Evolutionary conservation across 2,797 vertebrate species (phyloP).

Genomic region (Chelmon rostratus): DNA sequence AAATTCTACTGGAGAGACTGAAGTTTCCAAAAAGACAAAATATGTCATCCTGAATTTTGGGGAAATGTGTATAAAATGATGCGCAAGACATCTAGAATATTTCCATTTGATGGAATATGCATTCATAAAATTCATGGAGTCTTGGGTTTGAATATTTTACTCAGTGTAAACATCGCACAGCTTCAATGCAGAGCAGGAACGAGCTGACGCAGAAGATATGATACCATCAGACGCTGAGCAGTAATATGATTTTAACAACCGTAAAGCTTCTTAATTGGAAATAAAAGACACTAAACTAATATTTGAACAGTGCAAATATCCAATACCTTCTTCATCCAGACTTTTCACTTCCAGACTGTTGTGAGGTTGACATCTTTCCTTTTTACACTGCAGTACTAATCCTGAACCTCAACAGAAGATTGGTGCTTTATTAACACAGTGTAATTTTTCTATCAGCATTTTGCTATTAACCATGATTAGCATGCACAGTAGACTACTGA

Average conservation of each 20-base stretch:
- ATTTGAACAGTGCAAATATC: slow-evolving; percentile 20
- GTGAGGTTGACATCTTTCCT: not conserved
- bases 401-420: not conserved
- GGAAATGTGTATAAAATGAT: slow-evolving; percentile 30
- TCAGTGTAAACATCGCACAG: slow-evolving; percentile 30
- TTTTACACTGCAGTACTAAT: slow-evolving; percentile 11
- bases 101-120: slow-evolving; percentile 24
- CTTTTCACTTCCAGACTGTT: slow-evolving; percentile 14
- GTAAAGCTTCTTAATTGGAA: not conserved
- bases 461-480: slow-evolving; percentile 68
- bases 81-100: not conserved
- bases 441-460: slow-evolving; percentile 58
- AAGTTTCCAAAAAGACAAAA: slow-evolving; percentile 11
- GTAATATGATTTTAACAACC: not conserved
- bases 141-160: slow-evolving; percentile 11
- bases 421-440: slow-evolving; percentile 38
- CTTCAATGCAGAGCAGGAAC: slow-evolving; percentile 9
- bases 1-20: not conserved
- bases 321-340: not conserved
- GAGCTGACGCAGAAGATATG: slow-evolving; percentile 27
- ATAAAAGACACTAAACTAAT: slow-evolving; percentile 18
- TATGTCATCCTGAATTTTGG: slow-evolving; percentile 7
- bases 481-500: slow-evolving; percentile 67
- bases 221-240: not conserved
- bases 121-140: slow-evolving; percentile 9